Conservation (phyloP, 2,113 vertebrate genomes). For the Apaloderma vittatum region DNA sequence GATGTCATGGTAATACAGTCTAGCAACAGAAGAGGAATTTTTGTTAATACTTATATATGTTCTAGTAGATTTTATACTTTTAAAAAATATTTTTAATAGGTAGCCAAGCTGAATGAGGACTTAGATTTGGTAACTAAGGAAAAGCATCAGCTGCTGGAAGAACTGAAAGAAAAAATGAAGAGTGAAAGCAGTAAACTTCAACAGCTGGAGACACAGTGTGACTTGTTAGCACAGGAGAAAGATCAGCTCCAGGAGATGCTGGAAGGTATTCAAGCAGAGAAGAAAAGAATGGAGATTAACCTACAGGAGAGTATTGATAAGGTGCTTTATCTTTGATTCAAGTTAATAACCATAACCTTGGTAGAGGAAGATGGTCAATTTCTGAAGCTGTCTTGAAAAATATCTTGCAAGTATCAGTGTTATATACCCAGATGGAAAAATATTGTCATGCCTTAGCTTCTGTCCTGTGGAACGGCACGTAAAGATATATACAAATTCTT, state of each 20-base stretch:
- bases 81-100: not conserved
- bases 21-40: not conserved
- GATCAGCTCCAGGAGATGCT: slow-evolving; percentile 63
- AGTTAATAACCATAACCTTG: not conserved
- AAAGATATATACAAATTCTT: not conserved
- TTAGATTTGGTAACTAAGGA: not conserved
- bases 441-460: not conserved
- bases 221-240: slow-evolving; percentile 23
- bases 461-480: not conserved
- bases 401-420: not conserved
- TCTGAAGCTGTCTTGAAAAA: not conserved
- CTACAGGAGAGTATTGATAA: slow-evolving; percentile 39
- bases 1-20: not conserved
- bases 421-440: not conserved
- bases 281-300: slow-evolving; percentile 63
- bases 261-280: slow-evolving; percentile 26
- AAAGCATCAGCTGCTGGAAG: not conserved
- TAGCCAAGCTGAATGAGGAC: not conserved
- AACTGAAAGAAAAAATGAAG: not conserved
- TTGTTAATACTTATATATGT: not conserved
- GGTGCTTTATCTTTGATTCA: not conserved
- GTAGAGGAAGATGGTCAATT: not conserved
- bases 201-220: not conserved
- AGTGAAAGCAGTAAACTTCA: not conserved
- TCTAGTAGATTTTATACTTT: not conserved